Evolutionary conservation across 2,113 vertebrate genomes (phyloP), one percentile per base, ranked within the genome.

Genomic region (Copsychus sechellarum): DNA sequence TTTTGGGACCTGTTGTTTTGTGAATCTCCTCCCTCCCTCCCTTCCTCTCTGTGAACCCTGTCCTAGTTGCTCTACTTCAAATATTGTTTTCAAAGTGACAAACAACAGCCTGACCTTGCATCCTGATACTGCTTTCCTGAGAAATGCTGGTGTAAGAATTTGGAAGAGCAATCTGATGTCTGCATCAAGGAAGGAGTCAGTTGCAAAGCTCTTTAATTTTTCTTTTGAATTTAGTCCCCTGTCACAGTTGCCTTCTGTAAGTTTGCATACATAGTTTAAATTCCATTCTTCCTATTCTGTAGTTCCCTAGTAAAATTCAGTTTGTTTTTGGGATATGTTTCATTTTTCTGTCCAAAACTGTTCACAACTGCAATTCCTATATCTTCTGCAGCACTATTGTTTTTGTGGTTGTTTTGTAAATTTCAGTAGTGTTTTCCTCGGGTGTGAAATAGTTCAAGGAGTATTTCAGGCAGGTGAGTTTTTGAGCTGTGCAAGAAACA

Each of bases 321-420:
- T 42, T 62, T 64, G 21, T 61, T 2, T 70, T 86, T 8, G 15
- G 77, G 25, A 38, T 23, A 36, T 0, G 0, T 64, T 47, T 7
- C 1, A 18, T 54, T 90, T 53, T 79, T 60, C 40, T 56, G 12
- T 34, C n/a, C 16, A 43, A 47, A 67, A 31, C 11, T 93, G 13
- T 64, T 73, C 22, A 45, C 12, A 69, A 3, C 21, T 78, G 29
- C 16, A 71, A 4, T 76, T 21, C 6, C 31, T 4, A 1, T 34
- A 12, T 51, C 24, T 78, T 62, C 31, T 84, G 22, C 15, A 81
- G 31, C 15, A 31, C 4, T 25, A 2, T 23, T 43, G 43, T 43
- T 22, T 1, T 5, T n/a, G 40, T 40, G 40, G 12, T 36, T 28
- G 8, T 20, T 34, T 43, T 61, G 11, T 2, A 0, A 0, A 51